Evolutionary conservation across 2,888 invertebrate genomes (phyloP).

Genomic region (Ophion slaviceki): DNA sequence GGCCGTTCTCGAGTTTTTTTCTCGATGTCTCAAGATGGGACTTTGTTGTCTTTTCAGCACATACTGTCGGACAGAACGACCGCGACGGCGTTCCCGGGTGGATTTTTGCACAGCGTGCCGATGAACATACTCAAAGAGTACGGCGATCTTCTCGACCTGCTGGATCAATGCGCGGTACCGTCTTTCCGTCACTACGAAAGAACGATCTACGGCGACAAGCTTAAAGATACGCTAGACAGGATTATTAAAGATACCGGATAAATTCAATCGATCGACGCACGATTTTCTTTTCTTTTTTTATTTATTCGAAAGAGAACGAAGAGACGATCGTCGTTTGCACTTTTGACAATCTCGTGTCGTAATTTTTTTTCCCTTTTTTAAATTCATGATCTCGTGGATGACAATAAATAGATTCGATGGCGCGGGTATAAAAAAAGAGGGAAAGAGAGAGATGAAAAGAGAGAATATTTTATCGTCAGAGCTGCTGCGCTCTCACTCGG

Average conservation of each 20-base stretch:
- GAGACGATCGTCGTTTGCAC: not conserved
- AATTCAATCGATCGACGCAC: conserved; percentile 20
- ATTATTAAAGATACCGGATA: conserved; percentile 69
- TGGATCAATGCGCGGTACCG: conserved; percentile 78
- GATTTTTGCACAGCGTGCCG: conserved; percentile 82
- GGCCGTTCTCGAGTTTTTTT: not conserved
- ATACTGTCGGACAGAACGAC: conserved; percentile 77
- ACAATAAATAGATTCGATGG: conserved; percentile 2
- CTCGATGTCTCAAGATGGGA: not conserved
- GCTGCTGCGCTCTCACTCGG: not conserved
- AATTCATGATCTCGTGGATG: not conserved
- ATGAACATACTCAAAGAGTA: conserved; percentile 72
- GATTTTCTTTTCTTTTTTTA: conserved; percentile 7
- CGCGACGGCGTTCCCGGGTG: conserved; percentile 78
- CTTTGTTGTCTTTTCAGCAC: conserved; percentile 74
- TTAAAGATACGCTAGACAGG: conserved; percentile 73
- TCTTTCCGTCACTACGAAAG: conserved; percentile 67
- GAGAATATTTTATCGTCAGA: conserved; percentile 44
- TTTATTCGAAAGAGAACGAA: not conserved
- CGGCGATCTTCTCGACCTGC: conserved; percentile 73
- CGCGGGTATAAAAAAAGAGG: conserved; percentile 1
- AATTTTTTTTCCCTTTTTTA: not conserved
- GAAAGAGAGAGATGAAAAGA: not conserved
- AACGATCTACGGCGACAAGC: conserved; percentile 74
- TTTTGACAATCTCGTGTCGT: not conserved